Base-by-base conservation (phyloP, 2,888 invertebrate species). In the Drosophila borealis region DNA sequence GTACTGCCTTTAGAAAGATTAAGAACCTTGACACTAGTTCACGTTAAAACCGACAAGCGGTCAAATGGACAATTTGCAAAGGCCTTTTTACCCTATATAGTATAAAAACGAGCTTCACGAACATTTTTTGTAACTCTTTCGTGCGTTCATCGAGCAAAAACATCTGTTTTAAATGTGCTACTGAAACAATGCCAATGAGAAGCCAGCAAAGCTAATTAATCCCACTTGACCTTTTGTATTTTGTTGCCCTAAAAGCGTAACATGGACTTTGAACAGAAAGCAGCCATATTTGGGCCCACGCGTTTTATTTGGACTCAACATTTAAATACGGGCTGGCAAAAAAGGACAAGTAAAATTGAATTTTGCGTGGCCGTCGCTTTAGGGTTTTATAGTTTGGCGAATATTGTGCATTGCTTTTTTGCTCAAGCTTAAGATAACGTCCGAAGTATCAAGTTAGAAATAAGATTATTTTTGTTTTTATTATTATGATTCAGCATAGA, bases 181-280 rank as follows among this genome's bases (percentile, higher is more conserved):
- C 36, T 36, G 6, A 46, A 62, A 64, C 62, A 79, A 70, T 56
- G 29, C 34, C 41, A 60, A 39, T 21, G 37, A 2, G 14, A 55
- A 66, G 51, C 45, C 19, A 42, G 36, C 21, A 66, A 69, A 53
- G 45, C 54, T 80, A 70, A 71, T 80, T 77, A 76, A 71, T 67
- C 64, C 67, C 57, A 59, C 34, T 66, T 75, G 76, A 80, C 70
- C 76, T 61, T 70, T 65, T 46, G 25, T 51, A 29, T 49, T 74
- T 55, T 21, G 33, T 33, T 57, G 46, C 17, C 41, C 53, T 33
- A 39, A 61, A 39, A 51, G 45, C 29, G 33, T 34, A 25, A 25
- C 41, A 60, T 55, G 21, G 34, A 49, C 41, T 64, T 66, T 41
- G 36, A 21, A 19, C 9, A 44, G 8, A 25, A 37, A 17, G 46